Conservation (phyloP, 1,140 invertebrate genomes). For the Gryllus bimaculatus region DNA sequence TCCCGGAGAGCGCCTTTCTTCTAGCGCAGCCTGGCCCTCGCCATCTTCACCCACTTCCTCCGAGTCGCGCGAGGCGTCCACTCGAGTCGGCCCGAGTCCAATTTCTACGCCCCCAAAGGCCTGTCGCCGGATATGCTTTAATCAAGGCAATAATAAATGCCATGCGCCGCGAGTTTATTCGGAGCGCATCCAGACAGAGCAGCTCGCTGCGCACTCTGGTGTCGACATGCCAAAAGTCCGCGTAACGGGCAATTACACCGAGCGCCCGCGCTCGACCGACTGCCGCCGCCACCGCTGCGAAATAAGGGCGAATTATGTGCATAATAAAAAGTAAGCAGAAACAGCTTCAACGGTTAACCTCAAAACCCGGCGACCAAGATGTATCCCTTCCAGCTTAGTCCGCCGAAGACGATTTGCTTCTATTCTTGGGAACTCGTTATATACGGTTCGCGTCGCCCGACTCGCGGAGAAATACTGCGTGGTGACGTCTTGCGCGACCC, state of each 20-base stretch:
- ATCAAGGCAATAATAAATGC: neutral
- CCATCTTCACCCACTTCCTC: neutral
- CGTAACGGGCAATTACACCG: neutral
- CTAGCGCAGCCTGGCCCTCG: too few relatives aligned
- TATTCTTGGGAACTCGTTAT: neutral
- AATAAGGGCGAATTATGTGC: neutral
- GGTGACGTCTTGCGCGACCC: neutral
- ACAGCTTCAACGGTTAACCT: neutral
- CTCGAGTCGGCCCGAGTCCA: neutral
- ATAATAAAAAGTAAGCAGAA: neutral
- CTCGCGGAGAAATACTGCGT: neutral
- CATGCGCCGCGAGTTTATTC: neutral
- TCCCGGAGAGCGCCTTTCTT: too few relatives aligned
- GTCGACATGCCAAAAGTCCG: neutral
- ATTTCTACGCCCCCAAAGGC: neutral
- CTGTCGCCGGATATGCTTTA: neutral
- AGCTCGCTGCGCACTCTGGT: neutral
- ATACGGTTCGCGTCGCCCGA: neutral
- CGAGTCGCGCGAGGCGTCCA: neutral
- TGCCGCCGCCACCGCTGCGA: neutral
- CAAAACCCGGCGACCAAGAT: neutral
- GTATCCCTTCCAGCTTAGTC: neutral
- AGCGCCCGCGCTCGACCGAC: neutral
- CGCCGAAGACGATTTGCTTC: neutral
- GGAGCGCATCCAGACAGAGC: neutral